These are phyloP conservation scores for Archips xylosteana DNA, from an alignment of 2,888 invertebrate genomes.

Conservation along the genomic window DNA sequence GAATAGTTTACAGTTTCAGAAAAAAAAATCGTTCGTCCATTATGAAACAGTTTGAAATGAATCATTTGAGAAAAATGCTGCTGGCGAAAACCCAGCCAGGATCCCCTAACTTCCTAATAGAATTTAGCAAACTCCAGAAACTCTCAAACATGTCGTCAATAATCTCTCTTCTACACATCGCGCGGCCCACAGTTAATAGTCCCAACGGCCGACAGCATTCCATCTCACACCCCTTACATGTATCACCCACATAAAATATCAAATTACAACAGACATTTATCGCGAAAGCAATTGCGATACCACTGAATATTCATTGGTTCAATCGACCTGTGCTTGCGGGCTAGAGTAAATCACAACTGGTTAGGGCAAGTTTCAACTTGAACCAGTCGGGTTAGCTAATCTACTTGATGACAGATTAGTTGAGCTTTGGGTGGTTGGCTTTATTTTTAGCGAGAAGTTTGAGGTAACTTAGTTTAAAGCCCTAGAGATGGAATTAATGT, in stretches of 20 bases:
- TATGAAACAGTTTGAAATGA: no score
- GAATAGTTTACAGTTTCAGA: no score
- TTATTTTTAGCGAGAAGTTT: neutral
- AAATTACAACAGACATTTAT: conserved; percentile 30
- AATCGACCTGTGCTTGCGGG: conserved; percentile 36
- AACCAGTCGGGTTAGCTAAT: conserved; percentile 31
- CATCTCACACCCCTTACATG: conserved; percentile 2
- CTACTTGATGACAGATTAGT: conserved; percentile 22
- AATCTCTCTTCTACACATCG: neutral
- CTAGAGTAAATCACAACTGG: conserved; percentile 39
- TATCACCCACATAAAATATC: neutral
- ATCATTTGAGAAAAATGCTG: no score
- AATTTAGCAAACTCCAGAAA: no score
- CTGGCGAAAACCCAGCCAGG: no score
- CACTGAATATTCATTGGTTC: conserved; percentile 38
- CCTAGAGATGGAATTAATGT: neutral
- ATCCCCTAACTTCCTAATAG: no score
- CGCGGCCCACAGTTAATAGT: neutral
- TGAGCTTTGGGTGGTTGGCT: conserved; percentile 10
- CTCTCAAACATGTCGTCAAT: neutral
- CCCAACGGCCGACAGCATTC: neutral
- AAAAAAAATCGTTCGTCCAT: no score
- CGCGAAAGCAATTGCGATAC: conserved; percentile 37
- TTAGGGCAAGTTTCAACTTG: conserved; percentile 33
- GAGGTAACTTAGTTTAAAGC: neutral